phyloP scores from a whole-genome alignment of 2,797 vertebrate genomes.

The Gymnodraco acuticeps region DNA sequence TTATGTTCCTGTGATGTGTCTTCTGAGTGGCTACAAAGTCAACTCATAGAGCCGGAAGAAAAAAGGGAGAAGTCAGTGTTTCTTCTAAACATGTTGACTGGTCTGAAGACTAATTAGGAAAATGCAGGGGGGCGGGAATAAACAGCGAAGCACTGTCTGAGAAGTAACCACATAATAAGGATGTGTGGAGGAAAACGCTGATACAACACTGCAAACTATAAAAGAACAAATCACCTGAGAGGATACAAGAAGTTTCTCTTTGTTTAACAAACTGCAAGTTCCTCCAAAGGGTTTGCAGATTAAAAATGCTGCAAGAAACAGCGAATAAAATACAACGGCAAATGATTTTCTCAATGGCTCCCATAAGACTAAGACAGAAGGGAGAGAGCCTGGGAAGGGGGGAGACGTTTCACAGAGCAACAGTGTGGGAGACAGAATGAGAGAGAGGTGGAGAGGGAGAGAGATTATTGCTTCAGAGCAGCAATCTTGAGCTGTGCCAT shows the following conservation, averaged over 20 bases:
- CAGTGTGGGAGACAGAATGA: slow-evolving; percentile 65
- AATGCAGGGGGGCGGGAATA: slow-evolving; percentile 19
- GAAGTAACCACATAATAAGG: slow-evolving; percentile 13
- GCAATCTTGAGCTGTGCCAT: slow-evolving; percentile 72
- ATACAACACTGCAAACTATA: not conserved
- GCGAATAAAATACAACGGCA: slow-evolving; percentile 67
- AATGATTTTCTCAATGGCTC: slow-evolving; percentile 77
- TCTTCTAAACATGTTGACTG: slow-evolving; percentile 5
- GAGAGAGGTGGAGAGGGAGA: slow-evolving; percentile 39
- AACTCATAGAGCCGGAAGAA: not conserved
- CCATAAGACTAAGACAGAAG: slow-evolving; percentile 50
- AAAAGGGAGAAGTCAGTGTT: slow-evolving; percentile 13
- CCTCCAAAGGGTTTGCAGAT: slow-evolving; percentile 3
- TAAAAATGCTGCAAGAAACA: slow-evolving; percentile 15
- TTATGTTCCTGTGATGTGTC: slow-evolving; percentile 21
- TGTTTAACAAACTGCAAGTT: not conserved
- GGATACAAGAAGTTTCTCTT: slow-evolving; percentile 2
- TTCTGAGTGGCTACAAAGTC: slow-evolving; percentile 39
- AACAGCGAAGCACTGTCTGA: slow-evolving; percentile 2
- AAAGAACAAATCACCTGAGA: not conserved
- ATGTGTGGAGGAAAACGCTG: not conserved
- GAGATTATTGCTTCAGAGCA: slow-evolving; percentile 77
- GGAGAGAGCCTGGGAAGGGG: not conserved
- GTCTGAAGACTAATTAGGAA: slow-evolving; percentile 26
- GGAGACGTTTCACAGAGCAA: slow-evolving; percentile 55